A percentile compares a stretch with the other conserved stretches of the same genome.
Evolutionary conservation across 1,140 invertebrate genomes (phyloP).

Genomic region (Aphelenchoides fujianensis): DNA sequence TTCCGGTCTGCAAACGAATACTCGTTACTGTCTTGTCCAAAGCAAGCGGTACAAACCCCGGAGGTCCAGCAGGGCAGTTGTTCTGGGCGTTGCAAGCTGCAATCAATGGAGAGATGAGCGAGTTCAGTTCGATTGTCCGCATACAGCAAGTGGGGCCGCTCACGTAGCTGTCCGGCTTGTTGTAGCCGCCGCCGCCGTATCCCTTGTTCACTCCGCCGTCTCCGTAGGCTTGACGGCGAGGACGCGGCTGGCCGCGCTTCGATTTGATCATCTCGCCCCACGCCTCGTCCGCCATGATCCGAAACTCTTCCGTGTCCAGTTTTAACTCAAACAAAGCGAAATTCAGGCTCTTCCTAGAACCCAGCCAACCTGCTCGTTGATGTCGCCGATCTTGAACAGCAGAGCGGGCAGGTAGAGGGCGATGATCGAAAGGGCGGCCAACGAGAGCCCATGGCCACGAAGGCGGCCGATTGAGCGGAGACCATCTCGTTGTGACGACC

Average conservation of each 20-base stretch:
- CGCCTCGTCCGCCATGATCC: conserved; percentile 45
- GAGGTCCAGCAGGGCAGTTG: conserved; percentile 41
- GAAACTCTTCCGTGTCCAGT: conserved; percentile 47
- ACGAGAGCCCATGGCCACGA: neutral
- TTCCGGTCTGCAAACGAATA: neutral
- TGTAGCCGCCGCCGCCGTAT: conserved; percentile 42
- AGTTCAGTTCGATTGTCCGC: conserved; percentile 2
- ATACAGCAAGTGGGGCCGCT: conserved; percentile 37
- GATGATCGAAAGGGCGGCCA: neutral
- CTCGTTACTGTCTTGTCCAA: neutral
- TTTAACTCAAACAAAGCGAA: conserved; percentile 36
- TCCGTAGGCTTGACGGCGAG: conserved; percentile 20
- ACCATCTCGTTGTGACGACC: neutral
- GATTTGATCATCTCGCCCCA: conserved; percentile 41
- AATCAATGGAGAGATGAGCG: conserved; percentile 10
- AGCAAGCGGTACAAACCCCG: neutral
- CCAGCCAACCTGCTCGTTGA: neutral
- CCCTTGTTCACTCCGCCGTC: conserved; percentile 11
- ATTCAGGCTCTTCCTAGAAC: neutral
- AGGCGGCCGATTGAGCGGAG: neutral
- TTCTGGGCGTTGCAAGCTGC: conserved; percentile 47
- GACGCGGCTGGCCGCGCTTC: neutral
- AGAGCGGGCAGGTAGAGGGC: neutral
- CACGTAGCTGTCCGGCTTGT: conserved; percentile 41
- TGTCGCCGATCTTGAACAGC: neutral